A percentile compares a stretch with the other conserved stretches of the same genome.
Conservation (phyloP, 2,797 vertebrate species). For the Danio kyathit region DNA sequence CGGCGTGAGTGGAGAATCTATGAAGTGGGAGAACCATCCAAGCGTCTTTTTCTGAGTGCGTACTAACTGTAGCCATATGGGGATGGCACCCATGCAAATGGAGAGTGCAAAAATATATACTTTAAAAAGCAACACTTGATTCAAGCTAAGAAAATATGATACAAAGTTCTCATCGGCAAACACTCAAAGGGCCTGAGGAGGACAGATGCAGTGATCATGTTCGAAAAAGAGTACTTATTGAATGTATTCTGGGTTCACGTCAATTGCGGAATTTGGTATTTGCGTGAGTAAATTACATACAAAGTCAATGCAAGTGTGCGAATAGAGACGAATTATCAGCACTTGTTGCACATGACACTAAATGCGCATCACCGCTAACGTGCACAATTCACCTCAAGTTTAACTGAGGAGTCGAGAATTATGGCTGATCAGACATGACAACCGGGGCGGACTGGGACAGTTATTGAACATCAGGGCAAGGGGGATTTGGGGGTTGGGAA, state of each 20-base stretch:
- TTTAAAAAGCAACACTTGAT: slow-evolving; percentile 68
- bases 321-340: too few relatives aligned
- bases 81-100: slow-evolving; percentile 71
- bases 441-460: too few relatives aligned
- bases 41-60: not conserved
- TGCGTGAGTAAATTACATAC: too few relatives aligned
- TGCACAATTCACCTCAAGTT: not conserved
- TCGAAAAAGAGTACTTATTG: not conserved
- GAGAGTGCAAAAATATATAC: slow-evolving; percentile 73
- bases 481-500: too few relatives aligned
- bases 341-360: too few relatives aligned
- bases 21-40: not conserved
- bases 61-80: not conserved
- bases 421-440: too few relatives aligned
- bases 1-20: not conserved
- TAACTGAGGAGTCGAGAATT: not conserved
- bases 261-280: too few relatives aligned
- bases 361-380: not conserved
- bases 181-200: slow-evolving; percentile 80
- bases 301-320: too few relatives aligned
- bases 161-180: slow-evolving; percentile 70
- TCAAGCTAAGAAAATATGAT: slow-evolving; percentile 73
- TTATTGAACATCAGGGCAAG: too few relatives aligned
- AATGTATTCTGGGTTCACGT: too few relatives aligned
- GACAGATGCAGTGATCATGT: not conserved